phyloP scores from a whole-genome alignment of 2,113 vertebrate species.

The Crocuta crocuta region DNA sequence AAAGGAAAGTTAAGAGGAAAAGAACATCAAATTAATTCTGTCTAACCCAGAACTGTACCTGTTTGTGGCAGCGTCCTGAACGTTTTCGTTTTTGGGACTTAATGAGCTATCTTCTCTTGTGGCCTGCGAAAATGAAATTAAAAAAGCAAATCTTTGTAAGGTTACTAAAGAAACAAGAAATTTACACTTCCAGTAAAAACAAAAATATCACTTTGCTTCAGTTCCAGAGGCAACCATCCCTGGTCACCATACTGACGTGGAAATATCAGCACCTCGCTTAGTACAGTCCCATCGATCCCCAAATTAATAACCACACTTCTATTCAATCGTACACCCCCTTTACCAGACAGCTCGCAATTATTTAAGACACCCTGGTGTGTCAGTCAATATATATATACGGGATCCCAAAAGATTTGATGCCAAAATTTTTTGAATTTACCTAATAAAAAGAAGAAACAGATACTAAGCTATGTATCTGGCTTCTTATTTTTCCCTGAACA shows the following conservation, averaged over 20 bases:
- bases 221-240: constrained; percentile 22
- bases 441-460: constrained; percentile 36
- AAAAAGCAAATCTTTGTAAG: constrained; percentile 50
- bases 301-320: constrained; percentile 51
- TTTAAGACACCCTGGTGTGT: neutral
- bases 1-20: neutral
- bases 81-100: constrained; percentile 89
- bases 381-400: neutral
- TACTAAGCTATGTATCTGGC: neutral
- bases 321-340: neutral
- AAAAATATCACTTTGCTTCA: neutral
- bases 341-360: neutral
- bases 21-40: neutral
- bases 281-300: neutral
- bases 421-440: constrained; percentile 7
- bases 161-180: constrained; percentile 19
- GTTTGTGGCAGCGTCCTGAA: constrained; percentile 87
- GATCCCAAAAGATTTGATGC: neutral
- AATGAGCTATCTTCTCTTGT: constrained; percentile 87
- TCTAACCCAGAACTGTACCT: constrained; percentile 86
- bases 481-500: neutral
- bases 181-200: neutral
- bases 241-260: neutral
- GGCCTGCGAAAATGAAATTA: constrained; percentile 84
- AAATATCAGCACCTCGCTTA: neutral